phyloP scores from a whole-genome alignment of 1,140 invertebrate species.

The Listronotus bonariensis region DNA sequence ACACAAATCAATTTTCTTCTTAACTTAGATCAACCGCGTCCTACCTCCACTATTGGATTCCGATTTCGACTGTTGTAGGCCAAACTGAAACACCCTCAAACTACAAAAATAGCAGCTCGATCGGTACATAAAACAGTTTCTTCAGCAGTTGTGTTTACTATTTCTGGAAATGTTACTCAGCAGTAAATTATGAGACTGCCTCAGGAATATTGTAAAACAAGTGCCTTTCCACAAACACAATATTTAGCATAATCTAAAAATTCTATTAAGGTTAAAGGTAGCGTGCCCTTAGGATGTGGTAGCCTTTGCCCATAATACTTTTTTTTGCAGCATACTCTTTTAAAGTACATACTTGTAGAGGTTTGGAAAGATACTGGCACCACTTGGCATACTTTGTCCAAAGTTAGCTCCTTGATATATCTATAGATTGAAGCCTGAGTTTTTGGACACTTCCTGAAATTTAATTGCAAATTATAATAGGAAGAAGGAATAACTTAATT shows the following conservation, averaged over 20 bases:
- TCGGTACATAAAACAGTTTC: slow-evolving; percentile 53
- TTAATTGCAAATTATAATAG: too few relatives aligned
- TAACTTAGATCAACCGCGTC: slow-evolving; percentile 53
- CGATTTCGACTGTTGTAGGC: slow-evolving; percentile 40
- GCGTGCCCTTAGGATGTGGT: slow-evolving; percentile 61
- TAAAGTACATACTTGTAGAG: slow-evolving; percentile 41
- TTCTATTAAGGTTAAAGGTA: slow-evolving; percentile 64
- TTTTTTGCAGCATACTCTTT: slow-evolving; percentile 44
- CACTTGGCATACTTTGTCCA: slow-evolving; percentile 22
- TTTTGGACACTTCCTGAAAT: slow-evolving; percentile 59
- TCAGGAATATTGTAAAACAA: slow-evolving; percentile 60
- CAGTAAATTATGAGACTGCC: slow-evolving; percentile 53
- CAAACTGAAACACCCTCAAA: slow-evolving; percentile 58
- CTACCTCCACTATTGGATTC: slow-evolving; percentile 51
- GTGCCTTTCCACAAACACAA: slow-evolving; percentile 66
- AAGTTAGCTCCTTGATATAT: slow-evolving; percentile 61
- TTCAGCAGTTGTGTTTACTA: slow-evolving; percentile 55
- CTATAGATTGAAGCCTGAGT: slow-evolving; percentile 59
- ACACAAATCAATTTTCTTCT: not conserved
- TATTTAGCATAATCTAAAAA: slow-evolving; percentile 66
- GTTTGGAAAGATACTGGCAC: slow-evolving; percentile 34
- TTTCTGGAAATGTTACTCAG: slow-evolving; percentile 56
- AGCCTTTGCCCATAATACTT: slow-evolving; percentile 54
- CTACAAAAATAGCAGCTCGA: slow-evolving; percentile 69
- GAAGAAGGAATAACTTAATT: too few relatives aligned